These are phyloP conservation scores for Anthoscopus minutus DNA, from an alignment of 2,113 vertebrate genomes.

Conservation along the genomic window DNA sequence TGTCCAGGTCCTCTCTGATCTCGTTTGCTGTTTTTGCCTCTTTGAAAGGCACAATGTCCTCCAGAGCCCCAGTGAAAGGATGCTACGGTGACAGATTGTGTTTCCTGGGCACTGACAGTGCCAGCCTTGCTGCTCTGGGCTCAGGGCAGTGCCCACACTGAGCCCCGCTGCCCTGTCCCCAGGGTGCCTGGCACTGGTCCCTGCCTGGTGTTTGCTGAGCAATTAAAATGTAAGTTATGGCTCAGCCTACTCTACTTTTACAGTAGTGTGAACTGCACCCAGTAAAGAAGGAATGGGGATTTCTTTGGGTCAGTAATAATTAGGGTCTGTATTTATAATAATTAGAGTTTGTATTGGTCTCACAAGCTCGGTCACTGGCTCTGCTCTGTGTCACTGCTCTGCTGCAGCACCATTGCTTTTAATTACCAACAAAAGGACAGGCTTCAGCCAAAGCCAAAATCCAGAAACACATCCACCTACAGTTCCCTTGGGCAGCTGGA, in stretches of 20 bases:
- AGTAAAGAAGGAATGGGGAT: not conserved
- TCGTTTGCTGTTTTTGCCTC: not conserved
- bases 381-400: not conserved
- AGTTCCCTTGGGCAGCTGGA: not conserved
- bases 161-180: not conserved
- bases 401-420: not conserved
- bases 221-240: not conserved
- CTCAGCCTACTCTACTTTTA: not conserved
- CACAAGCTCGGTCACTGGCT: not conserved
- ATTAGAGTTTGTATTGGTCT: not conserved
- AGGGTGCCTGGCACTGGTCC: not conserved
- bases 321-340: not conserved
- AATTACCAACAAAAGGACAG: not conserved
- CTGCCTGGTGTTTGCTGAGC: not conserved
- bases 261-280: not conserved
- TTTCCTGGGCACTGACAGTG: not conserved
- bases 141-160: accelerated
- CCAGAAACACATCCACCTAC: not conserved
- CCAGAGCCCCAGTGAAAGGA: not conserved
- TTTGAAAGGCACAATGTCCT: not conserved
- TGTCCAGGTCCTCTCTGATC: not conserved
- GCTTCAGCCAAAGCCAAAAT: not conserved
- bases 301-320: not conserved
- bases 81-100: accelerated
- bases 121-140: not conserved